Evolutionary conservation across 2,797 vertebrate genomes (phyloP), one percentile per base, ranked within the genome.

Genomic region (Cynodonichthys magdalenae): DNA sequence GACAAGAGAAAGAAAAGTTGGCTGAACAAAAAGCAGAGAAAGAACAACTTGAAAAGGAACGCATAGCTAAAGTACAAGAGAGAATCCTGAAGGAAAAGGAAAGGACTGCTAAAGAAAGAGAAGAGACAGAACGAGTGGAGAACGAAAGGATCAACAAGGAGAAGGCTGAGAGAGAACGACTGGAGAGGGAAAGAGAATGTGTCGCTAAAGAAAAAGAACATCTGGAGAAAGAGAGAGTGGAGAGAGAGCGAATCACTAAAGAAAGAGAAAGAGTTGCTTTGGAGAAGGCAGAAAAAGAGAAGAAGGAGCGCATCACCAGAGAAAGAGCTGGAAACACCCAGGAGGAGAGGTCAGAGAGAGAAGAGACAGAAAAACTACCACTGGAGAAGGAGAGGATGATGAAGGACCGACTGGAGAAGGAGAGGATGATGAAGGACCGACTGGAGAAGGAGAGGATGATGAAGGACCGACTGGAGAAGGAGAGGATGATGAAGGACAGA

Each of bases 1-100:
- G 10, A 45, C 20, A 8, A 46, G 6, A 5, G n/a, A 0, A 3
- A 20, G 48, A 50, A 15, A 29, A 90, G 85, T 76, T 83, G 44
- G 90, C 84, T 0, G 75, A 66, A 63, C 84, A 66, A 0, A 78
- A 55, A 58, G 39, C 24, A 0, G 71, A 47, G 2, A 70, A 46
- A 19, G 63, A 59, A 28, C 3, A 45, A 42, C 10, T 20, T 0
- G 77, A 72, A 10, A 83, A 6, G 11, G 57, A 42, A 4, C 0
- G 15, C 1, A 9, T 56, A 0, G 24, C n/a, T 1, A 39, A 0
- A 1, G 65, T 72, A 0, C 72, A 41, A 0, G 77, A 80, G 2
- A 74, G 34, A 29, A 52, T 53, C 0, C 59, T 14, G 0, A 72
- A 4, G 0, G 68, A 65, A 20, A 27, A 39, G 0, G 73, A 82